Conservation (phyloP, 53 echinoderm and acorn worm genomes). For the Holothuria leucospilota region DNA sequence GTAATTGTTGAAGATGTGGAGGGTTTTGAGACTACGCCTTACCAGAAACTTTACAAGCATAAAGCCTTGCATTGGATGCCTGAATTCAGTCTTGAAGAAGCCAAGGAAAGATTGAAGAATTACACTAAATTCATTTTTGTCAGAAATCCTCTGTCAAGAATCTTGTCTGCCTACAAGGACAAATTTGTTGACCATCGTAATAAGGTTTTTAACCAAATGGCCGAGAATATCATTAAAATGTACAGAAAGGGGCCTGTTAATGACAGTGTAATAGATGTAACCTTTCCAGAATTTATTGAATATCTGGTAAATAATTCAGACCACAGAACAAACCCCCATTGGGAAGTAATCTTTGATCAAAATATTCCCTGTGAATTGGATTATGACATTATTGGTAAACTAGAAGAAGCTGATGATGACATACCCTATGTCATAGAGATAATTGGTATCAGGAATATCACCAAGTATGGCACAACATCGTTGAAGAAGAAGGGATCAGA, state of each 20-base stretch:
- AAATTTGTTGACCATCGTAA: slow-evolving; percentile 92
- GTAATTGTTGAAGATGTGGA: slow-evolving; percentile 87
- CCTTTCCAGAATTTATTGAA: slow-evolving; percentile 75
- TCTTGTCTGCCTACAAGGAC: slow-evolving; percentile 86
- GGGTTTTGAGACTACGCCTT: slow-evolving; percentile 79
- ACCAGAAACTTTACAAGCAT: slow-evolving; percentile 85
- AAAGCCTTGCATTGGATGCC: slow-evolving; percentile 87
- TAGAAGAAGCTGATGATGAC: slow-evolving; percentile 83
- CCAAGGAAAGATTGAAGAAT: slow-evolving; percentile 48
- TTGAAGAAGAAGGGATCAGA: slow-evolving; percentile 53
- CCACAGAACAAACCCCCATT: slow-evolving; percentile 76
- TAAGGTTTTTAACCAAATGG: slow-evolving; percentile 70
- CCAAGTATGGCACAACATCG: slow-evolving; percentile 62
- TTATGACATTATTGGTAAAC: slow-evolving; percentile 79
- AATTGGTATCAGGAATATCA: slow-evolving; percentile 68
- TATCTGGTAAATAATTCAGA: slow-evolving; percentile 72
- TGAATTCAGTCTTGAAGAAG: slow-evolving; percentile 57
- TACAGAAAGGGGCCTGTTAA: slow-evolving; percentile 52
- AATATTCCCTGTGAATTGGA: slow-evolving; percentile 80
- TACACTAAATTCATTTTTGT: slow-evolving; percentile 90
- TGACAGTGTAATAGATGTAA: slow-evolving; percentile 59
- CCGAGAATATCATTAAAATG: slow-evolving; percentile 63
- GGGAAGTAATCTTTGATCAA: slow-evolving; percentile 83
- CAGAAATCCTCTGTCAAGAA: slow-evolving; percentile 81
- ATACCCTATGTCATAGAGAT: slow-evolving; percentile 79